phyloP scores from a whole-genome alignment of 2,113 vertebrate genomes.

The Emberiza fucata region DNA sequence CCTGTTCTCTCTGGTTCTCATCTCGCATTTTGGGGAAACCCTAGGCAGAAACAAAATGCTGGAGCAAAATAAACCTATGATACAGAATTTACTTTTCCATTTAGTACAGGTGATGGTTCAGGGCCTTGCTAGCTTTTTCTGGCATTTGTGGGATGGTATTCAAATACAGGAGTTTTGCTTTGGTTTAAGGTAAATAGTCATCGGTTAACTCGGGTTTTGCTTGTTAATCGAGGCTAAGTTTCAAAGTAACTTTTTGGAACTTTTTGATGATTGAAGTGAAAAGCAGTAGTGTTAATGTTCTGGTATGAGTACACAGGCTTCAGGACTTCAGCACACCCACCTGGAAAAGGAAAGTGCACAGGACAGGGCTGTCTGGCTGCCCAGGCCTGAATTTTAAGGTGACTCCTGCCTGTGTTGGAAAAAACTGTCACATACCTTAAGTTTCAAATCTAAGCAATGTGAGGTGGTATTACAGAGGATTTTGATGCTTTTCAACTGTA shows the following conservation, averaged over 20 bases:
- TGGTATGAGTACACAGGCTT: conserved; percentile 52
- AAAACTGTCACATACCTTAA: not conserved
- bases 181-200: conserved; percentile 42
- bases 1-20: not conserved
- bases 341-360: not conserved
- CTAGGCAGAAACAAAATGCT: conserved; percentile 37
- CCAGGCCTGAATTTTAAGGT: not conserved
- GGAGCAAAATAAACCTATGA: not conserved
- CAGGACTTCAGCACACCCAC: conserved; percentile 26
- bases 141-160: conserved; percentile 5
- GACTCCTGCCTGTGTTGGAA: not conserved
- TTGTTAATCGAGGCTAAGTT: conserved; percentile 60
- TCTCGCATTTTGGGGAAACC: not conserved
- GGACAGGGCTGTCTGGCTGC: not conserved
- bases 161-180: conserved; percentile 47
- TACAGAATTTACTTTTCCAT: conserved; percentile 59
- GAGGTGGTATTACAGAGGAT: not conserved
- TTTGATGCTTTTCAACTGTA: not conserved
- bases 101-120: conserved; percentile 56
- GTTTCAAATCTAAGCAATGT: not conserved
- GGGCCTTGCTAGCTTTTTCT: conserved; percentile 49
- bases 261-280: conserved; percentile 54
- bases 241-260: conserved; percentile 59
- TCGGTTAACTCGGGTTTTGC: conserved; percentile 25
- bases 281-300: conserved; percentile 66